phyloP scores from a whole-genome alignment of 1,140 invertebrate species.

The Parasteatoda tepidariorum region DNA sequence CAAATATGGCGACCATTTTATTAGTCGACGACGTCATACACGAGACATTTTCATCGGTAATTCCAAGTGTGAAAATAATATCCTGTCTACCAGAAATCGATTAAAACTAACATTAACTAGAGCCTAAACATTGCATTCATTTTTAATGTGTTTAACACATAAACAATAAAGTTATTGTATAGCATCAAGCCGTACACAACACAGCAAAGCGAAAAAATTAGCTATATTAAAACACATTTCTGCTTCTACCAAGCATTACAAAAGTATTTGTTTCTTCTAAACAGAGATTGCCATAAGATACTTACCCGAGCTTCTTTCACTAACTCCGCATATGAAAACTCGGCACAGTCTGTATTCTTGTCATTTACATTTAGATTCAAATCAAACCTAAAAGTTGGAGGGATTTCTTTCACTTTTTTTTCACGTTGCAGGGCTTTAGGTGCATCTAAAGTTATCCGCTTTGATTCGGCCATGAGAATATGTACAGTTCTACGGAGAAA shows the following conservation, averaged over 20 bases:
- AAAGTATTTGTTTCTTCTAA: slow-evolving; percentile 46
- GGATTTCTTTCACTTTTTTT: slow-evolving; percentile 70
- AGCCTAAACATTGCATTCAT: neutral
- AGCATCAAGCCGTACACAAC: no score
- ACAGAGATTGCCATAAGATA: slow-evolving; percentile 65
- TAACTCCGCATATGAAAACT: slow-evolving; percentile 76
- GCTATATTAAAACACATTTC: no score
- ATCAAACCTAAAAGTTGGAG: slow-evolving; percentile 73
- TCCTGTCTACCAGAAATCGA: slow-evolving; percentile 6
- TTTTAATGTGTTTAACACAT: no score
- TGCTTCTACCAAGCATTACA: neutral
- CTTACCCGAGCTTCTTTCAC: slow-evolving; percentile 75
- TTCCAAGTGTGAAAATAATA: slow-evolving; percentile 32
- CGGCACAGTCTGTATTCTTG: slow-evolving; percentile 76
- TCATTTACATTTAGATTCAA: slow-evolving; percentile 74
- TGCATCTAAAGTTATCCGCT: slow-evolving; percentile 71
- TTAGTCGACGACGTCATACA: slow-evolving; percentile 44
- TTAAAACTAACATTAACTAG: neutral
- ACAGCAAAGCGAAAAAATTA: no score
- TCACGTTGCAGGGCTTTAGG: slow-evolving; percentile 66
- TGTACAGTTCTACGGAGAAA: slow-evolving; percentile 3
- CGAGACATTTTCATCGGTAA: slow-evolving; percentile 44
- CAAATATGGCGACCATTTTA: slow-evolving; percentile 55
- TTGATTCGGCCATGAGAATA: slow-evolving; percentile 72
- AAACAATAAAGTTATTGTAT: no score